Base-by-base conservation (phyloP, 2,888 invertebrate genomes). In the Drosophila meridionalis region DNA sequence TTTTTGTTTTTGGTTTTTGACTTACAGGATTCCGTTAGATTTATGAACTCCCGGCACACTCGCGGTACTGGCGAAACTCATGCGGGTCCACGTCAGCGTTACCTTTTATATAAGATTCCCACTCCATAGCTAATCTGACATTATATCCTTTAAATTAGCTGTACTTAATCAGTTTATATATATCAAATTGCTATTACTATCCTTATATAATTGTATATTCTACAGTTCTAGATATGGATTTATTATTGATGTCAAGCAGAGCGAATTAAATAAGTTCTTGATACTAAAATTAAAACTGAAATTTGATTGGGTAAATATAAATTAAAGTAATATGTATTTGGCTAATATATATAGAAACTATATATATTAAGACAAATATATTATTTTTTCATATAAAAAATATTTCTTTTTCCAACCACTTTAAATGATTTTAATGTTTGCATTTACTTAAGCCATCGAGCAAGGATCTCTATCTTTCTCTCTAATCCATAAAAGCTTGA, bases 1-100 rank as follows among this genome's bases (percentile, higher is more conserved):
- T 14, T 4, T 1, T 26, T 2, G 2, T n/a, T n/a, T n/a, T n/a
- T 3, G 8, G 3, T 34, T 0, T 3, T 1, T 6, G 11, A 11
- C 56, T 63, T 32, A 63, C 63, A 9, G 32, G 34, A 5, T 53
- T 28, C 20, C 14, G 1, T 12, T 9, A 6, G 20, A 5, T 26
- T 11, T 26, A 14, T 32, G 14, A 45, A 20, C 36, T 28, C 8
- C 11, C 7, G 14, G 3, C 14, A 50, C 52, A 53, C 9, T 6
- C 62, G 14, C 45, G 12, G 12, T 36, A 20, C 30, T n/a, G 32
- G 30, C 0, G 11, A 57, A 57, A 64, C 57, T 57, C 20, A 11
- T 34, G 28, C 20, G 9, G 11, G 1, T 63, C 9, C 11, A 40
- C 26, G 7, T 11, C 3, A 4, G 7, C 14, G 2, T 1, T 32